phyloP scores from a whole-genome alignment of 2,888 invertebrate species.

The Trilocha varians region DNA sequence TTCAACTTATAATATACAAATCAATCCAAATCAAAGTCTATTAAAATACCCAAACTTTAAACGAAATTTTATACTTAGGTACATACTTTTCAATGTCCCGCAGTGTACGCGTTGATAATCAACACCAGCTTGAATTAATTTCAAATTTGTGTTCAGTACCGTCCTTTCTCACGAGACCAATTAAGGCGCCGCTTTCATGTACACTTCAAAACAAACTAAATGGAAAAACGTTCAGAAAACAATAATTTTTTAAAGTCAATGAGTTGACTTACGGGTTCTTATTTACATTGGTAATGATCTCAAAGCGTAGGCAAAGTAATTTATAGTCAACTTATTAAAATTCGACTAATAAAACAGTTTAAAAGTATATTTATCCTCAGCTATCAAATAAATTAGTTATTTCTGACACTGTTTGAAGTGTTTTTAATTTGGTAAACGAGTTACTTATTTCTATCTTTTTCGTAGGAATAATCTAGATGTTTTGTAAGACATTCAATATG shows the following conservation, averaged over 20 bases:
- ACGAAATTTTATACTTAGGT: not conserved
- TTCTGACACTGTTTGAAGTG: too few relatives aligned
- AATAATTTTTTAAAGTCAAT: slow-evolving; percentile 30
- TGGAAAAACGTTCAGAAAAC: slow-evolving; percentile 26
- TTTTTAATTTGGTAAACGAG: too few relatives aligned
- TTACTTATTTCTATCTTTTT: too few relatives aligned
- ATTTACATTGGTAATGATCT: slow-evolving; percentile 22
- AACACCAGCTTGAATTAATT: slow-evolving; percentile 46
- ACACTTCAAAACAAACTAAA: slow-evolving; percentile 25
- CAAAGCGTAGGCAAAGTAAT: slow-evolving; percentile 1
- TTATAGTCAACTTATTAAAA: not conserved
- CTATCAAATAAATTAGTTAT: too few relatives aligned
- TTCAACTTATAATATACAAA: too few relatives aligned
- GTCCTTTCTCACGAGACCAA: slow-evolving; percentile 45
- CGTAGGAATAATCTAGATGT: too few relatives aligned
- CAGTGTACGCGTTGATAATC: slow-evolving; percentile 24
- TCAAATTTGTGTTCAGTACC: slow-evolving; percentile 37
- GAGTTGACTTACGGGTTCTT: slow-evolving; percentile 21
- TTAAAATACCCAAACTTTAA: too few relatives aligned
- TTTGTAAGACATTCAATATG: too few relatives aligned
- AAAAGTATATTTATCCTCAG: not conserved
- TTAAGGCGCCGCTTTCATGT: slow-evolving; percentile 27
- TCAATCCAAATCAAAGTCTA: too few relatives aligned
- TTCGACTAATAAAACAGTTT: not conserved
- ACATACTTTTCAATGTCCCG: slow-evolving; percentile 14